Evolutionary conservation across 1,140 invertebrate species (phyloP).

Genomic region (Centruroides sculpturatus): DNA sequence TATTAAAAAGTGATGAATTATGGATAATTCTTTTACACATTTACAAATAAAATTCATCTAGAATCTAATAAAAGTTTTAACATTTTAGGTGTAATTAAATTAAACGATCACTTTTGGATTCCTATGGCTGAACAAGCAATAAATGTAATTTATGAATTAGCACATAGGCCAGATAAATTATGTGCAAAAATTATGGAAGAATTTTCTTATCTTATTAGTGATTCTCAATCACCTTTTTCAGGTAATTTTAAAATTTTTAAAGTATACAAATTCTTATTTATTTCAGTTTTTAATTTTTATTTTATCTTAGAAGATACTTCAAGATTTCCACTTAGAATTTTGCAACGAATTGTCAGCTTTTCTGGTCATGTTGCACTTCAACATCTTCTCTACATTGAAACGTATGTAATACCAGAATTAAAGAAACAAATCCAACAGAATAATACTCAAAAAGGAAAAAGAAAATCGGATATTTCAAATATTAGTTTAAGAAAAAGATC

Average conservation of each 20-base stretch:
- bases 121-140: constrained; percentile 43
- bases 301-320: background rate
- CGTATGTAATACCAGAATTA: constrained; percentile 53
- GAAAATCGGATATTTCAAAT: too few species aligned
- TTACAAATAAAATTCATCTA: too few species aligned
- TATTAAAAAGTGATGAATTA: too few species aligned
- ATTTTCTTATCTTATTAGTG: background rate
- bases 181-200: constrained; percentile 26
- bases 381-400: constrained; percentile 62
- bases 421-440: constrained; percentile 27
- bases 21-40: too few species aligned
- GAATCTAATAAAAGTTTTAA: background rate
- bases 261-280: too few species aligned
- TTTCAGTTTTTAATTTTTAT: too few species aligned
- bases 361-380: constrained; percentile 55
- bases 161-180: constrained; percentile 35
- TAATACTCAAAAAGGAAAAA: too few species aligned
- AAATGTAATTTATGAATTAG: constrained; percentile 42
- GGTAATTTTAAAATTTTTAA: too few species aligned
- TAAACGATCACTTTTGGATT: constrained; percentile 35
- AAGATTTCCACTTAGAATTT: constrained; percentile 19
- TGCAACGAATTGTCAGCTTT: constrained; percentile 49
- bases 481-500: too few species aligned
- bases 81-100: background rate
- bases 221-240: background rate